phyloP scores from a whole-genome alignment of 1,140 invertebrate species.

The Papilio aristodemus region DNA sequence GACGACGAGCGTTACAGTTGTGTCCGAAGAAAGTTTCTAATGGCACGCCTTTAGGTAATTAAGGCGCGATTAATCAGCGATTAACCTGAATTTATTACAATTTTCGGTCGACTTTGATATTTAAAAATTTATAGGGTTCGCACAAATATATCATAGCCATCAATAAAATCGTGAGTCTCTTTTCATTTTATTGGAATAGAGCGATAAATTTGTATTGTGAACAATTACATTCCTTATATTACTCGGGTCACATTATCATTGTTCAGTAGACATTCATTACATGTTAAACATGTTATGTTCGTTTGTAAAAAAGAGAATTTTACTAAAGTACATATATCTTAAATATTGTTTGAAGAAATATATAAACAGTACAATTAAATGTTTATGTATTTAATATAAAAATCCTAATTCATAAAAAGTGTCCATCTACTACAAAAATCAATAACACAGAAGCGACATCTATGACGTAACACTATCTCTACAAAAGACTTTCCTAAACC shows the following conservation, averaged over 20 bases:
- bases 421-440: too few relatives aligned
- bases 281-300: not conserved
- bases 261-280: not conserved
- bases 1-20: not conserved
- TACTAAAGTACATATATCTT: not conserved
- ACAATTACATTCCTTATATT: not conserved
- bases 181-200: too few relatives aligned
- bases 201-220: not conserved
- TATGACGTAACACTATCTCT: too few relatives aligned
- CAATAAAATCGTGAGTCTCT: too few relatives aligned
- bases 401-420: too few relatives aligned
- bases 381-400: too few relatives aligned
- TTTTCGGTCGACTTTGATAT: not conserved
- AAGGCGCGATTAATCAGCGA: not conserved
- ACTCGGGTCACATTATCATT: not conserved
- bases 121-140: not conserved
- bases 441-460: too few relatives aligned
- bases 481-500: too few relatives aligned
- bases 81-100: not conserved
- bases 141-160: not conserved
- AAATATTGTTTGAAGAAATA: too few relatives aligned
- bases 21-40: constrained; percentile 20
- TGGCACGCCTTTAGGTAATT: constrained; percentile 4
- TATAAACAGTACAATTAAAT: too few relatives aligned
- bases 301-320: not conserved